Conservation (phyloP, 2,888 invertebrate genomes). For the Drosophila atripex region DNA sequence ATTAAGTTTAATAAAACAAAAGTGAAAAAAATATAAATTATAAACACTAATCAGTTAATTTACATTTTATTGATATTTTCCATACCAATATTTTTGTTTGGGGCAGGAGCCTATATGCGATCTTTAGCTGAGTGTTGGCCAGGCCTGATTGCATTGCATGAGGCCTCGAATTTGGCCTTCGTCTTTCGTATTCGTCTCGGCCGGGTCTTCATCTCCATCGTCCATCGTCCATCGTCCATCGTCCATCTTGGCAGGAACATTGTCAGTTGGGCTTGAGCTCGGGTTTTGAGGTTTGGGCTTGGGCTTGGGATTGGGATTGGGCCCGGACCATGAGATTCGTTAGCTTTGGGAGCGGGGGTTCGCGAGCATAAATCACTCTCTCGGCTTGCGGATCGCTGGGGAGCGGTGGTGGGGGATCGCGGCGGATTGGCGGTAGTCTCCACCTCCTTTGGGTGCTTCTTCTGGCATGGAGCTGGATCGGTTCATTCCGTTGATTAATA, state of each 20-base stretch:
- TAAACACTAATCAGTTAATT: too few species aligned
- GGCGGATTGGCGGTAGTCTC: constrained; percentile 18
- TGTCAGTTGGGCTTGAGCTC: constrained; percentile 56
- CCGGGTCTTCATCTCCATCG: constrained; percentile 46
- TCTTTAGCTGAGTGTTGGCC: constrained; percentile 44
- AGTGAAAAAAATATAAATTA: too few species aligned
- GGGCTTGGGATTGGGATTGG: background rate
- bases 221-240: constrained; percentile 69
- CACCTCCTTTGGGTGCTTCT: constrained; percentile 13
- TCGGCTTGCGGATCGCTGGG: constrained; percentile 25
- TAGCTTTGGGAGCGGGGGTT: constrained; percentile 68
- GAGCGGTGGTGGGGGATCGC: background rate
- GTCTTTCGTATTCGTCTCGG: constrained; percentile 28
- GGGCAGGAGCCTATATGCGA: background rate
- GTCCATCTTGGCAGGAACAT: constrained; percentile 77
- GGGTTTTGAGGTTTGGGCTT: constrained; percentile 4
- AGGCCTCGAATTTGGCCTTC: constrained; percentile 23
- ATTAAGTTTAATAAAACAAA: too few species aligned
- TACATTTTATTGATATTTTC: background rate
- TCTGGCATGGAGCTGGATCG: constrained; percentile 27
- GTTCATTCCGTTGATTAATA: constrained; percentile 83
- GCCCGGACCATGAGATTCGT: constrained; percentile 61
- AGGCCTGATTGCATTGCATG: constrained; percentile 66
- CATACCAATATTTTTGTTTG: background rate
- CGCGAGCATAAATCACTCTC: constrained; percentile 74